These are phyloP conservation scores for Brachionus rubens DNA, from an alignment of 1,140 invertebrate genomes.

Conservation along the genomic window DNA sequence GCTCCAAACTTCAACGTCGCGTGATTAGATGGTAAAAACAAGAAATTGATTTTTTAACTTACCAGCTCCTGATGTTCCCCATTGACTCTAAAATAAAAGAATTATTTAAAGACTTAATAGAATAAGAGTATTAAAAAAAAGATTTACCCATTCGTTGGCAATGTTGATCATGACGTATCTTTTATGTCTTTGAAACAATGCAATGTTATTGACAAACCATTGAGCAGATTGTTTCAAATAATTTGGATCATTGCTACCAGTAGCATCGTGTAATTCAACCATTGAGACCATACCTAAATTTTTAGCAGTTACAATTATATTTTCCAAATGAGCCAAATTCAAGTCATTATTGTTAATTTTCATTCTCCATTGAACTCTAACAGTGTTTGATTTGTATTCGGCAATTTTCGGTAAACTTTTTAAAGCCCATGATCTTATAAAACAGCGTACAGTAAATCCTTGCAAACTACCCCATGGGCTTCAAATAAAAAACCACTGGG, in stretches of 20 bases:
- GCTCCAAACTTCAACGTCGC: conserved; percentile 18
- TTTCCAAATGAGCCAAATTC: conserved; percentile 10
- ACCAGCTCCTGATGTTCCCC: conserved; percentile 23
- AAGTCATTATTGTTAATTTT: conserved; percentile 18
- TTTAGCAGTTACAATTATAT: conserved; percentile 20
- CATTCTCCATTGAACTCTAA: conserved; percentile 42
- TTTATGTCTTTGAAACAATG: conserved; percentile 18
- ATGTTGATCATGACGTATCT: conserved; percentile 22
- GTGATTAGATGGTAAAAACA: neutral
- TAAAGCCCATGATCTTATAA: conserved; percentile 16
- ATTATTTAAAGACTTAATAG: neutral
- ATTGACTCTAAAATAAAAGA: neutral
- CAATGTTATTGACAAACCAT: conserved; percentile 9
- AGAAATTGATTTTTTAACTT: neutral
- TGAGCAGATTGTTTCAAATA: neutral
- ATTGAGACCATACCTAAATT: neutral
- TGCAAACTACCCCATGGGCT: too few relatives aligned
- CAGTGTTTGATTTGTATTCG: conserved; percentile 33
- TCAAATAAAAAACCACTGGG: too few relatives aligned
- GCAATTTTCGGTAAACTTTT: conserved; percentile 4
- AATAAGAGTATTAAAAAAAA: neutral
- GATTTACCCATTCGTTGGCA: conserved; percentile 27
- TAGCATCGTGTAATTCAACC: conserved; percentile 15
- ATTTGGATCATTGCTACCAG: conserved; percentile 20
- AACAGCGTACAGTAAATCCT: too few relatives aligned